A percentile compares a stretch with the other conserved stretches of the same genome.
These are phyloP conservation scores for Crenichthys baileyi DNA, from an alignment of 2,797 vertebrate species.

Conservation along the genomic window DNA sequence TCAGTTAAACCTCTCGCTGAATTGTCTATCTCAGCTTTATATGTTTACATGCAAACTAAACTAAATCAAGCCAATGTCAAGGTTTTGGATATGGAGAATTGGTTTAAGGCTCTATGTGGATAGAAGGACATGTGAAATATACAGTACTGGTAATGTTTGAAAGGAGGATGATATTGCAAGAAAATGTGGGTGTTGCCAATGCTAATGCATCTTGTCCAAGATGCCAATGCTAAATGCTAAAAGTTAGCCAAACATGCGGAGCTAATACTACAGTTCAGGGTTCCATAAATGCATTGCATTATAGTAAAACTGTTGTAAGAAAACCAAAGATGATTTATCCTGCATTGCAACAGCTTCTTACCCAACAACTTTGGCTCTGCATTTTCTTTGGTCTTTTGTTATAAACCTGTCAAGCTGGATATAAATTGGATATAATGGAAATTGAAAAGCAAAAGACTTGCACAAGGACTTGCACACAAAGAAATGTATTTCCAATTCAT, in stretches of 20 bases:
- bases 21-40: neutral
- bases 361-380: neutral
- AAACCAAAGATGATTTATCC: neutral
- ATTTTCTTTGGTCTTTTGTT: neutral
- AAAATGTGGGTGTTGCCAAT: neutral
- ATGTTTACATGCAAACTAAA: neutral
- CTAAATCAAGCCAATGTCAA: neutral
- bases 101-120: neutral
- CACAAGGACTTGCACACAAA: neutral
- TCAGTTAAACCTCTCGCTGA: neutral
- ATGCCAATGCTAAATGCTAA: neutral
- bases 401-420: constrained; percentile 2
- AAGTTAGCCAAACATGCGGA: neutral
- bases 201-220: no score
- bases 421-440: neutral
- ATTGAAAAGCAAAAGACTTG: neutral
- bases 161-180: neutral
- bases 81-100: neutral
- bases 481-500: neutral
- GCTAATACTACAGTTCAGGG: neutral
- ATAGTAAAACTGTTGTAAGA: neutral
- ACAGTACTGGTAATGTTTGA: neutral
- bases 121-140: neutral
- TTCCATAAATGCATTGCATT: neutral
- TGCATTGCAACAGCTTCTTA: neutral